Evolutionary conservation across 1,140 invertebrate genomes (phyloP).

Genomic region (Sipha flava): DNA sequence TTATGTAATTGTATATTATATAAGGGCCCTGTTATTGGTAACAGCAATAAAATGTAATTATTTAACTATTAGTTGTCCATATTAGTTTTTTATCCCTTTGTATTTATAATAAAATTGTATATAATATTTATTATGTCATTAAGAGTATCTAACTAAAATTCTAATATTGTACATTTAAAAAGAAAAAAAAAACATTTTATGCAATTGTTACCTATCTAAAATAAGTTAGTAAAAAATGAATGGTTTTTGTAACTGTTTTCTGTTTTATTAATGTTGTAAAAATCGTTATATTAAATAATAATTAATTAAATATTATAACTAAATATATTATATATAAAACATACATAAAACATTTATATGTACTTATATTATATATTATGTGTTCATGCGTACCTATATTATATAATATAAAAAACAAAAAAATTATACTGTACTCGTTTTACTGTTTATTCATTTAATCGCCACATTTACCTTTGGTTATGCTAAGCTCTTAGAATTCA

Average conservation of each 20-base stretch:
- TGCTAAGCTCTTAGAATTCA: too few species aligned
- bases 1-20: too few species aligned
- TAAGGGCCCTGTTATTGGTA: too few species aligned
- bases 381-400: not conserved
- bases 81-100: not conserved
- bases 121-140: not conserved
- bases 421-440: not conserved
- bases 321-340: not conserved
- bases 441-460: not conserved
- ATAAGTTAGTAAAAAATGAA: not conserved
- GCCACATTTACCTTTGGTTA: too few species aligned
- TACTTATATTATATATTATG: not conserved
- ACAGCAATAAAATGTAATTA: not conserved
- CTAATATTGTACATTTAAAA: not conserved
- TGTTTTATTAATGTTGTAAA: constrained; percentile 16
- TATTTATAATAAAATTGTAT: not conserved
- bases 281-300: constrained; percentile 1
- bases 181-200: not conserved
- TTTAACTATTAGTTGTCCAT: not conserved
- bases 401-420: not conserved
- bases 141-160: not conserved
- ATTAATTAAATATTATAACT: not conserved
- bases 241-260: not conserved
- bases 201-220: not conserved
- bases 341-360: not conserved